Percentiles rank a stretch among this genome's conserved stretches.
Conservation (phyloP, 2,113 vertebrate genomes). For the Phycodurus eques region DNA sequence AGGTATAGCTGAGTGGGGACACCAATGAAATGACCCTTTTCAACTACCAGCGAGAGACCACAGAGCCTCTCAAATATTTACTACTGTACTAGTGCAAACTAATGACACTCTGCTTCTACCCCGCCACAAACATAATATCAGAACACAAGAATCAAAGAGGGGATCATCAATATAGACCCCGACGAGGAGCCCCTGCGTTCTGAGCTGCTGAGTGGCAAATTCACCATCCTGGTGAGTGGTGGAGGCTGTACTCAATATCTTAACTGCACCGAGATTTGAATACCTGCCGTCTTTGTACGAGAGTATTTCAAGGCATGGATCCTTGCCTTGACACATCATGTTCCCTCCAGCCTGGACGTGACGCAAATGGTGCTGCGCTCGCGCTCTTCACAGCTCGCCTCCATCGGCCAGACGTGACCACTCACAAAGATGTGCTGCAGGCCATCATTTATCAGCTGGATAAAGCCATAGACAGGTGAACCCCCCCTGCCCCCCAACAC, state of each 20-base stretch:
- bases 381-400: constrained; percentile 78
- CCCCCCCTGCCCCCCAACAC: background rate
- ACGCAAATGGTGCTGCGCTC: constrained; percentile 76
- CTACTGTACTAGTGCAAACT: background rate
- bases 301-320: background rate
- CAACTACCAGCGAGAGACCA: background rate
- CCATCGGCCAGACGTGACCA: constrained; percentile 72
- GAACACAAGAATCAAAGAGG: constrained; percentile 81
- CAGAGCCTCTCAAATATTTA: background rate
- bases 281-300: background rate
- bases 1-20: constrained; percentile 57
- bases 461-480: constrained; percentile 79
- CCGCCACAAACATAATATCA: constrained; percentile 24
- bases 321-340: background rate
- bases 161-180: constrained; percentile 78
- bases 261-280: background rate
- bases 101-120: background rate
- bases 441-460: constrained; percentile 82
- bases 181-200: constrained; percentile 77
- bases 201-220: constrained; percentile 76
- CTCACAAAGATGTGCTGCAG: constrained; percentile 78
- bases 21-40: background rate
- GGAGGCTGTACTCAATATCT: background rate
- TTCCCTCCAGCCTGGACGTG: constrained; percentile 71
- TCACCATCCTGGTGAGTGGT: constrained; percentile 77